phyloP scores from a whole-genome alignment of 2,113 vertebrate species.

The Puntigrus tetrazona region DNA sequence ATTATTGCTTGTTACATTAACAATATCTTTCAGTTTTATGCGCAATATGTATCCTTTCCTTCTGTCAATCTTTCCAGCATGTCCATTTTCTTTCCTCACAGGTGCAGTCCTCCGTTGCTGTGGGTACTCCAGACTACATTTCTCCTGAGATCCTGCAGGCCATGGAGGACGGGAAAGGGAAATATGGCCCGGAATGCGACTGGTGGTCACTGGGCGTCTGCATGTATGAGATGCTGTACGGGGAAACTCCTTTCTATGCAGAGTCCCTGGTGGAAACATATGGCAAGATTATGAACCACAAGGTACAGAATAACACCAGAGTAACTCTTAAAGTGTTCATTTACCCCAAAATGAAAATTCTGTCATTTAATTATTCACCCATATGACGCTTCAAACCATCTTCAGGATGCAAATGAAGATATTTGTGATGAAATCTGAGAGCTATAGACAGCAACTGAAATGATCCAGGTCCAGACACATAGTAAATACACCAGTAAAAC shows the following conservation, averaged over 20 bases:
- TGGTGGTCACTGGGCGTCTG: conserved; percentile 99
- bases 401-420: no score
- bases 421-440: no score
- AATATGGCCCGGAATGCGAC: conserved; percentile 97
- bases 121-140: conserved; percentile 98
- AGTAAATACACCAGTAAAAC: no score
- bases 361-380: no score
- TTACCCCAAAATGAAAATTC: no score
- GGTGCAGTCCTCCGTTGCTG: conserved; percentile 98
- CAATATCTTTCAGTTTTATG: background rate
- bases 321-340: no score
- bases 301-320: conserved; percentile 77
- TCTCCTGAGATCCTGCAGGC: conserved; percentile 98
- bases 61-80: background rate
- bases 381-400: no score
- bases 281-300: conserved; percentile 99
- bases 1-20: background rate
- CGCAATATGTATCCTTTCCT: background rate
- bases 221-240: conserved; percentile 99
- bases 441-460: no score
- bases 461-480: no score
- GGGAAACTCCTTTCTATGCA: conserved; percentile 98
- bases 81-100: conserved; percentile 56
- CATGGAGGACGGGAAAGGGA: conserved; percentile 99
- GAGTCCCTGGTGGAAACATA: conserved; percentile 99